Base-by-base conservation (phyloP, 2,113 vertebrate species). In the Pomatorhinus ruficollis region DNA sequence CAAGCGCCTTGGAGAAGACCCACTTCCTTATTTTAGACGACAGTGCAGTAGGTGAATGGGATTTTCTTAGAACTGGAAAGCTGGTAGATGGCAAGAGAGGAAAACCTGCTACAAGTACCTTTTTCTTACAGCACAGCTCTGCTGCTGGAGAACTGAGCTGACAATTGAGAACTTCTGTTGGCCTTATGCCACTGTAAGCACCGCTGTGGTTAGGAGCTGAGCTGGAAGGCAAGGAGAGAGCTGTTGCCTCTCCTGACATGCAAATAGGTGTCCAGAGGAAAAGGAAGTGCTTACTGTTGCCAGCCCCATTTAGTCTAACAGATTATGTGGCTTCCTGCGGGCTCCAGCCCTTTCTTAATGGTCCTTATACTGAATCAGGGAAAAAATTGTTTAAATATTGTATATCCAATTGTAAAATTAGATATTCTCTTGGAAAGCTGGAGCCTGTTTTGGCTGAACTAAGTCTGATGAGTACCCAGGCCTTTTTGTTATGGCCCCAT, bases 211-310 rank as follows among this genome's bases (percentile, higher is more conserved):
- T 85, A 83, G 39, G 63, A 85, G 53, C 82, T 87, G 54, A 81
- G 83, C 80, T 97, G 61, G 66, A 93, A 96, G 90, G 92, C 83
- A 94, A 74, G 91, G 74, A 95, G 52, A 78, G 24, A 47, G 49
- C 75, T 81, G 0, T 56, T 87, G 75, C 39, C 60, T 76, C 66
- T 87, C 49, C 35, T 79, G 35, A 61, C 35, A 23, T 57, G 75
- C 69, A 89, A 85, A 80, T 59, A 2, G 4, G 47, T 76, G 56
- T 88, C 82, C 40, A 47, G 77, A 85, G 86, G 79, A 70, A 93
- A 82, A 84, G 84, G 70, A 89, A 86, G 69, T 47, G 50, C 27
- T 80, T 85, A 14, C 14, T 49, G 33, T 69, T 76, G 71, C 71
- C 50, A 77, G 59, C 50, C 14, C 9, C 4, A 20, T 76, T 93